Base-by-base conservation (phyloP, 2,797 vertebrate genomes). In the Mormyrus proboscirostris region DNA sequence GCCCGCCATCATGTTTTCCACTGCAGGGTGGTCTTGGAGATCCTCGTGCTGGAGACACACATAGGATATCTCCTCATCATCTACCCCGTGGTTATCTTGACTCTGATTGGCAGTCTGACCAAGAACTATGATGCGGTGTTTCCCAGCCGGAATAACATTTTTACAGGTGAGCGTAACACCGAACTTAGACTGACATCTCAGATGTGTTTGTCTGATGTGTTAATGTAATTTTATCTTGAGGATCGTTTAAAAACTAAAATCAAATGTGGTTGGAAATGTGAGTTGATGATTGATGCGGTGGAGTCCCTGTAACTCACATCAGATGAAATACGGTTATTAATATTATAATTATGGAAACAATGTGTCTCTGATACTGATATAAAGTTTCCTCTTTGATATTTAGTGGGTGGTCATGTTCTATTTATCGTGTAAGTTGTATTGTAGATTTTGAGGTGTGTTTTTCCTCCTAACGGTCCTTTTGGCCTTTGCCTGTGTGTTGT, bases 51-150 rank as follows among this genome's bases (percentile, higher is more conserved):
- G 82, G 96, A 96, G 88, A 95, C 95, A 82, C 95, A 97, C 1
- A 92, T 97, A 73, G 90, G 95, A n/a, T 97, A 98, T 59, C 93
- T 96, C 89, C 92, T 97, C 87, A 95, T 96, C 3, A 73, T 93
- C 85, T 97, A 97, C 90, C 95, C 95, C 0, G 96, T 97, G 57
- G 92, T 97, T 65, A 96, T 97, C 88, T 93, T 94, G 94, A 96
- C 95, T 9, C 89, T 96, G 88, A 88, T 91, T 10, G 96, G 96
- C 91, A 96, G 95, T 0, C 2, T 93, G 0, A 93, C 92, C 89
- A 96, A 96, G 91, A 95, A 95, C 84, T 94, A 90, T 84, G 91
- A 93, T 0, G 3, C 91, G n/a, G 88, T 89, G n/a, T 91, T 89
- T 65, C 93, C 93, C 0, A 92, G 4, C 0, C 89, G 65, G 53